A percentile compares a stretch with the other conserved stretches of the same genome.
Conservation (phyloP, 1,140 invertebrate species). For the Schlechtendalia chinensis region DNA sequence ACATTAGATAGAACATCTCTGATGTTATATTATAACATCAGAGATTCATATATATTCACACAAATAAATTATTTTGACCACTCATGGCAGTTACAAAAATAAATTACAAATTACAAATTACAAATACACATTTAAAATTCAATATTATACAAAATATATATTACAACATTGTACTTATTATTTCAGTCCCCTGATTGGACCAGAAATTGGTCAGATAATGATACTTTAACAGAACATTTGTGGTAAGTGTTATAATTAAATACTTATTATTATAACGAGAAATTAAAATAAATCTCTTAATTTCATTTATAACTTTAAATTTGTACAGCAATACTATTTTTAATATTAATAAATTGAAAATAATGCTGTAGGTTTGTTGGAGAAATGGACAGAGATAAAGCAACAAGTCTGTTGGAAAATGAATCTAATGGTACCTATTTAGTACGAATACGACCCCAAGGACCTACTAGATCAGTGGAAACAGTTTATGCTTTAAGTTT, state of each 20-base stretch:
- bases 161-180: not conserved
- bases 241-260: constrained; percentile 52
- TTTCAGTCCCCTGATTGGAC: constrained; percentile 51
- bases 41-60: no score
- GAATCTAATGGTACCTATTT: constrained; percentile 86
- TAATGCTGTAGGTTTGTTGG: constrained; percentile 66
- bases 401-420: constrained; percentile 72
- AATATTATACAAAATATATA: not conserved
- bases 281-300: not conserved
- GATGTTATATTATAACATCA: no score
- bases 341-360: not conserved
- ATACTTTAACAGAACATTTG: constrained; percentile 54
- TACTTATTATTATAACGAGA: not conserved
- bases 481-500: constrained; percentile 84
- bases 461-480: constrained; percentile 60
- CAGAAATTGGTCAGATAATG: constrained; percentile 53
- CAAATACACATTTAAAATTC: no score
- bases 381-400: constrained; percentile 81
- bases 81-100: no score
- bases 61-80: no score
- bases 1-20: no score
- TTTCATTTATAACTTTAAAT: no score
- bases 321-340: no score
- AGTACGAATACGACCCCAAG: constrained; percentile 74
- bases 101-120: no score